A percentile compares a stretch with the other conserved stretches of the same genome.
Conservation (phyloP, 2,888 invertebrate genomes). For the Galerucella pusilla region DNA sequence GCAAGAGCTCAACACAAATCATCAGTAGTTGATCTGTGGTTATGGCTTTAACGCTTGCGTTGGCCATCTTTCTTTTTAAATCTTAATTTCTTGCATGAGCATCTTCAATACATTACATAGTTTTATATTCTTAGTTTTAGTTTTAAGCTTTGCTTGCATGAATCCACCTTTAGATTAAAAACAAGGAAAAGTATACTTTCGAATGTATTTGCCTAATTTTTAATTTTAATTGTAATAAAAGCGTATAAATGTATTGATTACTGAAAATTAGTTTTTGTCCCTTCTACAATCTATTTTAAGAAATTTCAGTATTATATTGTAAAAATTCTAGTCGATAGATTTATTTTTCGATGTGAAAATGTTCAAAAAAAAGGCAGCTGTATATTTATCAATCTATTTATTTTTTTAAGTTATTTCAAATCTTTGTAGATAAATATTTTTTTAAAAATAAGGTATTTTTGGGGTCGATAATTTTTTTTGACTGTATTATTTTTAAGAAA, state of each 20-base stretch:
- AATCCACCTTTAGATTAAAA: too few species aligned
- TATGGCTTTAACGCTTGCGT: too few species aligned
- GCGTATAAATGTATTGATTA: not conserved
- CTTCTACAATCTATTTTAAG: slow-evolving; percentile 10
- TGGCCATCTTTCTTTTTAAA: too few species aligned
- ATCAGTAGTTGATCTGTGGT: too few species aligned
- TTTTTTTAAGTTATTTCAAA: slow-evolving; percentile 2
- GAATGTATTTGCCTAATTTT: too few species aligned
- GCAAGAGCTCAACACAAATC: too few species aligned
- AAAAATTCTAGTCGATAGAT: slow-evolving; percentile 31
- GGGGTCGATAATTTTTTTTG: not conserved
- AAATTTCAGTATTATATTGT: slow-evolving; percentile 31
- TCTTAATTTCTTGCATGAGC: too few species aligned
- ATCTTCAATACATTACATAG: too few species aligned
- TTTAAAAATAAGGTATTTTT: not conserved
- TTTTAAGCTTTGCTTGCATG: too few species aligned
- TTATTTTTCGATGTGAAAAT: slow-evolving; percentile 26
- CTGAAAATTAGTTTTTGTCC: slow-evolving; percentile 4
- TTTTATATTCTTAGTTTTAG: too few species aligned
- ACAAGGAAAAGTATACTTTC: too few species aligned
- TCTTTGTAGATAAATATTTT: slow-evolving; percentile 4
- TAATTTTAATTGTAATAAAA: too few species aligned
- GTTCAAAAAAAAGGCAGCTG: not conserved
- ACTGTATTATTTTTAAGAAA: slow-evolving; percentile 20
- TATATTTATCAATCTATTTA: slow-evolving; percentile 16